Conservation (phyloP, 2,888 invertebrate species). For the Amblyteles armatorius region DNA sequence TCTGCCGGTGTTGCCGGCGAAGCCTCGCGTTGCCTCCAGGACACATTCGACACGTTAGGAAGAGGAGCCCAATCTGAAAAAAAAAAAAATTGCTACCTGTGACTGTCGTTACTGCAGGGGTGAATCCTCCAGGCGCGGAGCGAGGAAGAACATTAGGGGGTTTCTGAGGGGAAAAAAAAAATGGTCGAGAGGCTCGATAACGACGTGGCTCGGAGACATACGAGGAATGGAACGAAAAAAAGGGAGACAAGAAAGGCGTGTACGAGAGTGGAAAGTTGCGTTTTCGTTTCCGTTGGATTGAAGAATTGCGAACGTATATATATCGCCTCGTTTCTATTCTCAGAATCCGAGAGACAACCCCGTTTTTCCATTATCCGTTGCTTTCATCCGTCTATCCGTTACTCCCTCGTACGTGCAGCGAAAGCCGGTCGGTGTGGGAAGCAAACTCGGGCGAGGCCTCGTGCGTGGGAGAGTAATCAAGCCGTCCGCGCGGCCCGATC, state of each 20-base stretch:
- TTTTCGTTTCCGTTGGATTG: constrained; percentile 1
- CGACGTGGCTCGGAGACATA: not conserved
- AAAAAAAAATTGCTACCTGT: constrained; percentile 40
- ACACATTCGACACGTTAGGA: not conserved
- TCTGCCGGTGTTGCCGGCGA: not conserved
- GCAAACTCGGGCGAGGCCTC: not conserved
- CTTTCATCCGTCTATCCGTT: not conserved
- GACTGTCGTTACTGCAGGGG: constrained; percentile 2
- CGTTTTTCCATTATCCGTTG: constrained; percentile 10
- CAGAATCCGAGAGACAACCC: not conserved
- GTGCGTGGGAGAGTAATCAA: constrained; percentile 8
- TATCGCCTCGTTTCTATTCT: constrained; percentile 14
- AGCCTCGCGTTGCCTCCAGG: not conserved
- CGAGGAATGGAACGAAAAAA: not conserved
- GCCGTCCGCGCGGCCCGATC: not conserved
- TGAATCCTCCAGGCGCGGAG: not conserved
- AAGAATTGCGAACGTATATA: not conserved
- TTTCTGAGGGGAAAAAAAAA: not conserved
- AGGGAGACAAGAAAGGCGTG: not conserved
- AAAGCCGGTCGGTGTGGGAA: not conserved
- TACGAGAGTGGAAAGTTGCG: not conserved
- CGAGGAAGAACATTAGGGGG: not conserved
- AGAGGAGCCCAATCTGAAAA: not conserved
- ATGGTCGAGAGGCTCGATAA: not conserved
- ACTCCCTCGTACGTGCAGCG: not conserved